Conservation (phyloP, 2,113 vertebrate genomes). For the Pao palembangensis region DNA sequence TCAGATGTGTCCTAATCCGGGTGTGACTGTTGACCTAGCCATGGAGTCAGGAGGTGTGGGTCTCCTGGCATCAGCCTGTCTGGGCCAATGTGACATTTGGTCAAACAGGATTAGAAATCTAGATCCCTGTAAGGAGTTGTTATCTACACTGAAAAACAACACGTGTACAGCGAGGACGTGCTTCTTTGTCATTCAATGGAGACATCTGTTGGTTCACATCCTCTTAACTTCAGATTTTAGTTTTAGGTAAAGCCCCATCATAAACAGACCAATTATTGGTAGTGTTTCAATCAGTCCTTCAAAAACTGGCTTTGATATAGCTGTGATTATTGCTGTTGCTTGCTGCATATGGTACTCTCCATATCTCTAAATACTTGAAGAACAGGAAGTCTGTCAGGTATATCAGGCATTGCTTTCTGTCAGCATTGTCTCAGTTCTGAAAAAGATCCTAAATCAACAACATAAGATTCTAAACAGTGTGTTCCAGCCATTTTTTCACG, state of each 20-base stretch:
- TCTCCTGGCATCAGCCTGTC: conserved; percentile 37
- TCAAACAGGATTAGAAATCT: conserved; percentile 55
- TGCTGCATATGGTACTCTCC: neutral
- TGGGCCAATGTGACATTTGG: conserved; percentile 49
- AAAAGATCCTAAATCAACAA: too few species aligned
- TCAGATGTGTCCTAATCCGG: conserved; percentile 1
- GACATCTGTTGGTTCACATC: conserved; percentile 16
- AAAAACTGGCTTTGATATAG: conserved; percentile 10
- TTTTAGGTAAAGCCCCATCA: neutral
- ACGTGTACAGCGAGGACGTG: conserved; percentile 15
- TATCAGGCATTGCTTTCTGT: neutral
- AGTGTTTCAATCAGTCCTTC: conserved; percentile 1
- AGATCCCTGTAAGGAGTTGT: conserved; percentile 46
- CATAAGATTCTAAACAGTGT: too few species aligned
- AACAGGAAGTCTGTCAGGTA: neutral
- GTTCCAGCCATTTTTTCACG: neutral
- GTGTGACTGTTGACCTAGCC: conserved; percentile 23
- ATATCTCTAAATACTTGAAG: neutral
- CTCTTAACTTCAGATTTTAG: neutral
- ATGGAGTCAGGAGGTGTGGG: conserved; percentile 24
- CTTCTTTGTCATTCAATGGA: neutral
- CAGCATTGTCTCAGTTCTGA: too few species aligned
- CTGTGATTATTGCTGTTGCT: conserved; percentile 3
- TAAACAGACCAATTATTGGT: neutral
- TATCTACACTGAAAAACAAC: conserved; percentile 17